Percentiles rank a stretch among this genome's conserved stretches.
These are phyloP conservation scores for Coecobrya sp. DNA, from an alignment of 2,888 invertebrate species.

Conservation along the genomic window DNA sequence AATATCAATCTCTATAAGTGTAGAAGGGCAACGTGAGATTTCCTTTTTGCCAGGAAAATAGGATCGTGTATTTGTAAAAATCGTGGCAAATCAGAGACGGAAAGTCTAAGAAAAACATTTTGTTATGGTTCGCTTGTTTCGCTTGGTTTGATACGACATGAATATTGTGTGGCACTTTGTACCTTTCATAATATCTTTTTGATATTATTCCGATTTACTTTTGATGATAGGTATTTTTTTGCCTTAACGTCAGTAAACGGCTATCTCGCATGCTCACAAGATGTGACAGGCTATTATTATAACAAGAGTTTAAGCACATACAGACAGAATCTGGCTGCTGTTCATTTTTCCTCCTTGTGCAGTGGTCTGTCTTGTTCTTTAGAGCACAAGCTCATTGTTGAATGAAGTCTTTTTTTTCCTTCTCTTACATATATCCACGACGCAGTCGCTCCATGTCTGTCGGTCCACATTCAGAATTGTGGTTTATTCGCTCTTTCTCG, in stretches of 20 bases:
- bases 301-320: conserved; percentile 72
- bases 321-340: conserved; percentile 71
- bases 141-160: conserved; percentile 6
- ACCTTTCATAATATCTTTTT: neutral
- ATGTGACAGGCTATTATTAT: conserved; percentile 72
- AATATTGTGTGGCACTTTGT: conserved; percentile 46
- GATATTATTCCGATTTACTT: conserved; percentile 13
- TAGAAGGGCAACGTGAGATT: conserved; percentile 38
- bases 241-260: neutral
- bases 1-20: neutral
- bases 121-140: neutral
- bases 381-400: conserved; percentile 30
- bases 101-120: conserved; percentile 18
- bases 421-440: neutral
- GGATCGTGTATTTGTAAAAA: neutral
- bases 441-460: conserved; percentile 60
- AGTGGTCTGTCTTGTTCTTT: conserved; percentile 38
- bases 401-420: neutral
- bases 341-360: conserved; percentile 40
- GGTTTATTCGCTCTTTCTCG: conserved; percentile 27
- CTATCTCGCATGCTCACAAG: conserved; percentile 41
- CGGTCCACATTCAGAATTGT: neutral
- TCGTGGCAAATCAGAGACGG: conserved; percentile 9
- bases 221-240: conserved; percentile 8
- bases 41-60: neutral